Base-by-base conservation (phyloP, 1,140 invertebrate genomes). In the Carposina sasakii region DNA sequence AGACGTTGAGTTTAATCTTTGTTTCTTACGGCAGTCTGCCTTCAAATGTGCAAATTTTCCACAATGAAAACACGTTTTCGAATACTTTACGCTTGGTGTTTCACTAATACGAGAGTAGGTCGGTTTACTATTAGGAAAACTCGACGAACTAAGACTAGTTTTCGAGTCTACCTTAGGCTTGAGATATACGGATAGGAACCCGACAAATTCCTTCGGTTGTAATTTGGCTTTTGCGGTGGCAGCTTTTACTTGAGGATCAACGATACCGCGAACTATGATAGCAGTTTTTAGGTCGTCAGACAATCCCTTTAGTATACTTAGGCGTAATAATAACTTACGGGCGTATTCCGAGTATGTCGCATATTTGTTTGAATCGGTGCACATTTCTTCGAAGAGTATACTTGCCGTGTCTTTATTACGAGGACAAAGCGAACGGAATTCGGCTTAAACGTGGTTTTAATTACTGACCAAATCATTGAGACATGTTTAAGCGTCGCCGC, bases 381-480 rank as follows among this genome's bases (percentile, higher is more conserved):
- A 15, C 54, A 57, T 57, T 13, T 52, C 54, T 10, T 52, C 54
- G 37, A 21, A 50, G 5, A 55, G 20, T 2, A 55, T 36, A 9
- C 20, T 34, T 13, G 53, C 53, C 0, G 36, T 20, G 19, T 55
- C 33, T 12, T 23, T 23, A 5, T 40, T 52, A 28, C 33, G 21
- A 1, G 48, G 45, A 13, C 51, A 59, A 3, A 59, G 33, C 0
- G 57, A 40, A 3, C 23, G 22, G 37, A 54, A 58, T 20, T 58
- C 51, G 0, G 13, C 2, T 22, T 59, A 54, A 30, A 59, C 54
- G 36, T 54, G 51, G 2, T 5, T 24, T 48, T 52, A 59, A 4
- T 31, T 40, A 13, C 52, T 48, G 6, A 54, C 40, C 57, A 48
- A 59, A 10, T 59, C 48, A n/a, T 51, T 36, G 2, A 59, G 37